Evolutionary conservation across 2,888 invertebrate genomes (phyloP).

Genomic region (Drosophila bunnanda): DNA sequence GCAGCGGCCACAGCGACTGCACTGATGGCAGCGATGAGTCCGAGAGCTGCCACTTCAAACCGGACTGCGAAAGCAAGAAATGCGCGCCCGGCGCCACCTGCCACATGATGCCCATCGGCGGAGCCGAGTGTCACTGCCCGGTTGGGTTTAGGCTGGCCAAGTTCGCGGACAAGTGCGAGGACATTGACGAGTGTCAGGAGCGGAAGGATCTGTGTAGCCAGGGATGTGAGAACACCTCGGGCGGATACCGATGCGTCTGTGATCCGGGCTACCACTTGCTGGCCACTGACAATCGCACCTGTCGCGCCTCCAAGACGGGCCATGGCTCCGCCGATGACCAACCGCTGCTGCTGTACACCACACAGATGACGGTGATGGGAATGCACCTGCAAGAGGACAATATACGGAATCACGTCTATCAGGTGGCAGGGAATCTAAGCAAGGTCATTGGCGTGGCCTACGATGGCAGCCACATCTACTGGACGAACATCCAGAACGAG

Average conservation of each 20-base stretch:
- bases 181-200: slow-evolving; percentile 88
- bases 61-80: slow-evolving; percentile 69
- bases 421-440: slow-evolving; percentile 85
- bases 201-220: slow-evolving; percentile 89
- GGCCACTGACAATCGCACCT: slow-evolving; percentile 85
- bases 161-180: slow-evolving; percentile 81
- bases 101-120: slow-evolving; percentile 85
- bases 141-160: slow-evolving; percentile 81
- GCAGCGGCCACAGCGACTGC: slow-evolving; percentile 87
- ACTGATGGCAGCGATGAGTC: slow-evolving; percentile 88
- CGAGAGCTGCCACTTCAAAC: slow-evolving; percentile 79
- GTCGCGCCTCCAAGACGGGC: slow-evolving; percentile 82
- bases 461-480: slow-evolving; percentile 90
- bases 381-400: slow-evolving; percentile 87
- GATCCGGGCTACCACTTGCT: slow-evolving; percentile 87
- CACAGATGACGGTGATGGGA: slow-evolving; percentile 88
- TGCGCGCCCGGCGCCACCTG: slow-evolving; percentile 83
- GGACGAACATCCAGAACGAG: slow-evolving; percentile 90
- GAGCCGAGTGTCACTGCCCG: slow-evolving; percentile 87
- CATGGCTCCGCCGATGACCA: slow-evolving; percentile 85
- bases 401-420: slow-evolving; percentile 62
- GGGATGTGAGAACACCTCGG: slow-evolving; percentile 87
- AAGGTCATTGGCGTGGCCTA: slow-evolving; percentile 88
- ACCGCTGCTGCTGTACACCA: slow-evolving; percentile 89
- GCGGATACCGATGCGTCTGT: slow-evolving; percentile 88